Evolutionary conservation across 2,888 invertebrate species (phyloP).

Genomic region (Chromoteleia sp.): DNA sequence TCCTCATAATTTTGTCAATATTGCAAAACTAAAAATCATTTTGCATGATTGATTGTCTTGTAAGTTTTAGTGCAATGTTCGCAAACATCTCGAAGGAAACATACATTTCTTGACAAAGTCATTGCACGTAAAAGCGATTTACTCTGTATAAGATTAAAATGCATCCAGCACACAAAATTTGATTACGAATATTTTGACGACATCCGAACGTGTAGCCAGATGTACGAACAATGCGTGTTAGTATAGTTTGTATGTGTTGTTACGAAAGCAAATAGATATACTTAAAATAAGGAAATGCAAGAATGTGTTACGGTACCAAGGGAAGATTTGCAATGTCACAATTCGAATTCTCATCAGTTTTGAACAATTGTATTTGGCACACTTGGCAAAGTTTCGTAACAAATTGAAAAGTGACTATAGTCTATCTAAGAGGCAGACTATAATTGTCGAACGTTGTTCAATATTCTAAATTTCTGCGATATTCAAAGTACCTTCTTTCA

Average conservation of each 20-base stretch:
- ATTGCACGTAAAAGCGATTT: slow-evolving; percentile 22
- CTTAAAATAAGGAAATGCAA: slow-evolving; percentile 1
- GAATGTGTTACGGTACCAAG: slow-evolving; percentile 15
- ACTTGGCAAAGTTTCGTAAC: background rate
- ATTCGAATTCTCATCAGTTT: slow-evolving; percentile 26
- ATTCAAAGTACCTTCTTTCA: slow-evolving; percentile 1
- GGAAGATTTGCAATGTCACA: slow-evolving; percentile 9
- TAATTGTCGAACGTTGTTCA: slow-evolving; percentile 14
- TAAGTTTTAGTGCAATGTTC: background rate
- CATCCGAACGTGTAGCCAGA: slow-evolving; percentile 35
- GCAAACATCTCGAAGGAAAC: background rate
- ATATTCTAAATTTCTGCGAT: slow-evolving; percentile 15
- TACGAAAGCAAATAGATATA: slow-evolving; percentile 39
- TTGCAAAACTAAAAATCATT: background rate
- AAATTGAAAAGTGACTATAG: background rate
- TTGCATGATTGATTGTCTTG: slow-evolving; percentile 5
- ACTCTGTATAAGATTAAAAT: slow-evolving; percentile 33
- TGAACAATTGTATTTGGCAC: slow-evolving; percentile 2
- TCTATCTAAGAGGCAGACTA: background rate
- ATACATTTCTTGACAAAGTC: background rate
- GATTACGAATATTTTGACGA: slow-evolving; percentile 30
- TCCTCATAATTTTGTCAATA: background rate
- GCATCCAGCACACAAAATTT: slow-evolving; percentile 36
- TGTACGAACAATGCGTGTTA: slow-evolving; percentile 49
- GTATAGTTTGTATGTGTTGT: slow-evolving; percentile 58